phyloP scores from a whole-genome alignment of 2,888 invertebrate genomes.

The Papilio protenor region DNA sequence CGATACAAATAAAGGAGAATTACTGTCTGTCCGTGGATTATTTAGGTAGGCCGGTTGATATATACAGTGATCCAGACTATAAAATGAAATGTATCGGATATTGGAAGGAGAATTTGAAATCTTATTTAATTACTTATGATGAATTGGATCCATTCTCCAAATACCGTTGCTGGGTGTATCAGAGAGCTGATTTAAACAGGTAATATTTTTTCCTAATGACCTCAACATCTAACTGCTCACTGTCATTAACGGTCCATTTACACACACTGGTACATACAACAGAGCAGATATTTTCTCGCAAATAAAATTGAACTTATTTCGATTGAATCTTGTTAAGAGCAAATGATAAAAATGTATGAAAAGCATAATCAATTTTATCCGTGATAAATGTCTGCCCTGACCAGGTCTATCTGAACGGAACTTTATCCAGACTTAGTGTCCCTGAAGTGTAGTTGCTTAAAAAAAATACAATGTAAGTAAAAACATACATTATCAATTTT shows the following conservation, averaged over 20 bases:
- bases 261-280: too few species aligned
- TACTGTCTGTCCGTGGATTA: constrained; percentile 99
- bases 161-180: constrained; percentile 99
- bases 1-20: constrained; percentile 96
- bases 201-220: constrained; percentile 70
- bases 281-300: too few species aligned
- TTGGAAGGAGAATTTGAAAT: constrained; percentile 99
- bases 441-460: too few species aligned
- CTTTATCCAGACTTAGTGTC: too few species aligned
- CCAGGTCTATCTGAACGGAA: too few species aligned
- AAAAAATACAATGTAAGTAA: not conserved
- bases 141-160: constrained; percentile 97
- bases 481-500: constrained; percentile 48
- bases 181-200: constrained; percentile 96
- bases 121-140: constrained; percentile 97
- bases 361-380: too few species aligned
- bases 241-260: too few species aligned
- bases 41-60: constrained; percentile 96
- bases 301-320: too few species aligned
- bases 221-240: not conserved
- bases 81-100: constrained; percentile 98
- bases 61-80: constrained; percentile 98
- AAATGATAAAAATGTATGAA: too few species aligned
- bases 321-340: too few species aligned
- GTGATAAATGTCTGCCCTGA: too few species aligned